Evolutionary conservation across 2,888 invertebrate species (phyloP), one percentile per base, ranked within the genome.

Genomic region (Lymantria dispar): DNA sequence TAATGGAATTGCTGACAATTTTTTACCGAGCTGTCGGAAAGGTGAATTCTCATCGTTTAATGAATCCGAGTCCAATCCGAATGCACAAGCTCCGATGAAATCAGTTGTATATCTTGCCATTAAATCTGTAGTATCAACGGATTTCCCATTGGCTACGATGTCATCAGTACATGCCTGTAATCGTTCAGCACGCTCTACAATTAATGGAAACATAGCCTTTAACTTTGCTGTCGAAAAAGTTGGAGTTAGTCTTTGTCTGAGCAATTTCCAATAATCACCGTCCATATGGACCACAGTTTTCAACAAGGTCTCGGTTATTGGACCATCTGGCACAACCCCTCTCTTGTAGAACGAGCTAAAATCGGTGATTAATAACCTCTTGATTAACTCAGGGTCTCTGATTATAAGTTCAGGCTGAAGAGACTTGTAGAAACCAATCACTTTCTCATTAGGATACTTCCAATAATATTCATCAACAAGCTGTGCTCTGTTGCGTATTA

Each of bases 71-170:
- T 78, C 72, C 2, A 80, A 64, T 0, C 80, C 80, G 15, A 80
- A 77, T 14, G 75, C 81, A 47, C 79, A 79, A 0, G 74, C 75
- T 3, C 78, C 81, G 3, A 80, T 80, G 33, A 80, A 80, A 15
- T 80, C 80, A 0, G 77, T 80, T 0, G 78, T 75, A 46, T 70
- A 80, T 8, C 78, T 60, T 0, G 78, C 78, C 80, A 80, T 78
- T 1, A 80, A 53, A 3, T 80, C 81, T 0, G 75, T 56, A 0
- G 59, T 68, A 43, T 80, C 70, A 8, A 55, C 63, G 0, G 62
- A 54, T 12, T 64, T 71, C 5, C 69, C 68, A 5, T 42, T 53
- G 0, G 55, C 50, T 0, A 50, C 56, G 8, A 48, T 41, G 0
- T 62, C 29, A 3, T 64, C 56, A 5, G 69, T 64, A 3, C 62